Conservation (phyloP, 2,113 vertebrate genomes). For the Nestor notabilis region DNA sequence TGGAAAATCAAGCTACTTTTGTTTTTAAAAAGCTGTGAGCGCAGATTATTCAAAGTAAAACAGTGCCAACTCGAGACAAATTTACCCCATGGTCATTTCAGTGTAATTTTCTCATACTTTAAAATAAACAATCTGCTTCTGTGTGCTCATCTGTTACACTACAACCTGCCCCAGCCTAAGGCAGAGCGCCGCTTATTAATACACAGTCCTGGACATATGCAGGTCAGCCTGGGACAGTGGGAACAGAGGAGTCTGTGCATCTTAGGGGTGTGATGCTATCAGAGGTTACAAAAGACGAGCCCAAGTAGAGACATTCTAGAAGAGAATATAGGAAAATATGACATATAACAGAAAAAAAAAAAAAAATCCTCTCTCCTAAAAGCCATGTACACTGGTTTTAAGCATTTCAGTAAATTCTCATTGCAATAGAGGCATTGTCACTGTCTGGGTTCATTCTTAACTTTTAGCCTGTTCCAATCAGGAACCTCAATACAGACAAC, state of each 20-base stretch:
- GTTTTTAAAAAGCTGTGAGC: neutral
- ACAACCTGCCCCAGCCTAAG: neutral
- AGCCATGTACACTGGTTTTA: neutral
- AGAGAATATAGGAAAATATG: neutral
- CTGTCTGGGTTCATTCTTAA: neutral
- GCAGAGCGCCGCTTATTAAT: neutral
- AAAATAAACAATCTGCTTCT: neutral
- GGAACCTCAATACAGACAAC: neutral
- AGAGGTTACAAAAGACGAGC: neutral
- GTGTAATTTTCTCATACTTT: neutral
- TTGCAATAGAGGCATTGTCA: neutral
- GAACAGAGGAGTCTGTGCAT: neutral
- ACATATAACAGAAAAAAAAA: neutral
- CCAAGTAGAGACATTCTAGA: neutral
- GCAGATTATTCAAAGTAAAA: neutral
- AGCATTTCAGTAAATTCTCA: neutral
- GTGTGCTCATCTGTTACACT: neutral
- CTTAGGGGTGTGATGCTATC: neutral
- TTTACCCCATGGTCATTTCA: neutral
- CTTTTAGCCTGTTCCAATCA: neutral
- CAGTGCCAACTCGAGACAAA: neutral
- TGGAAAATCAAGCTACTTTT: neutral
- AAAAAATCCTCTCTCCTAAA: neutral
- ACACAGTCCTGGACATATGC: rapidly evolving
- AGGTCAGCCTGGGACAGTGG: neutral